Base-by-base conservation (phyloP, 2,888 invertebrate genomes). In the Anoplius nigerrimus region DNA sequence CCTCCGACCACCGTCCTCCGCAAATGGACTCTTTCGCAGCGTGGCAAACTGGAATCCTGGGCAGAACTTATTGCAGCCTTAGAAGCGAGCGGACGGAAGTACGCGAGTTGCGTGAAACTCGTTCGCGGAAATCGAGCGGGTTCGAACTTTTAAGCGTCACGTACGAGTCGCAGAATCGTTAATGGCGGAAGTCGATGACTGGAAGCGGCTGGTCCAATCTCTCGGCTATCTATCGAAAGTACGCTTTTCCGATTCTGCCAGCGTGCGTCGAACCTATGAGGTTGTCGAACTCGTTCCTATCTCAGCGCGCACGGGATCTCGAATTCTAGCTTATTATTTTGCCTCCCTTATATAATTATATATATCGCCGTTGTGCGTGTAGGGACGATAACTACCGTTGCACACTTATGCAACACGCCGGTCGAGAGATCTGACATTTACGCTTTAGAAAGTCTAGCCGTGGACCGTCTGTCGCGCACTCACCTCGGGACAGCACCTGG, bases 381-480 rank as follows among this genome's bases (percentile, higher is more conserved):
- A 57, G 62, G 16, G 66, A 76, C 69, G 71, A 76, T 69, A 71
- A 73, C 65, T 60, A 52, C 42, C 46, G 42, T 54, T 21, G 8
- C 51, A 53, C 54, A 61, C 77, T 85, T 85, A 82, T 78, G 84
- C 75, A 85, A 85, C 75, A 48, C 13, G 16, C 59, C 65, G 62
- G 72, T 66, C 74, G 71, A 79, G 78, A 85, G 78, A 80, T 79
- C 82, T 87, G 85, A 87, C 87, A 86, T 88, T 88, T 86, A 86
- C 83, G 81, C 78, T 87, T 88, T 88, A 88, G 88, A 88, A 88
- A 88, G 88, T 88, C 78, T 68, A 68, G 67, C 62, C 57, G n/a
- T 43, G 59, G 56, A 66, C 74, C 66, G 71, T 73, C 72, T 77
- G 77, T 77, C 63, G 63, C 66, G 55, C 79, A 58, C 62, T 75